A percentile compares a stretch with the other conserved stretches of the same genome.
phyloP scores from a whole-genome alignment of 2,797 vertebrate genomes.

The Staurois parvus region DNA sequence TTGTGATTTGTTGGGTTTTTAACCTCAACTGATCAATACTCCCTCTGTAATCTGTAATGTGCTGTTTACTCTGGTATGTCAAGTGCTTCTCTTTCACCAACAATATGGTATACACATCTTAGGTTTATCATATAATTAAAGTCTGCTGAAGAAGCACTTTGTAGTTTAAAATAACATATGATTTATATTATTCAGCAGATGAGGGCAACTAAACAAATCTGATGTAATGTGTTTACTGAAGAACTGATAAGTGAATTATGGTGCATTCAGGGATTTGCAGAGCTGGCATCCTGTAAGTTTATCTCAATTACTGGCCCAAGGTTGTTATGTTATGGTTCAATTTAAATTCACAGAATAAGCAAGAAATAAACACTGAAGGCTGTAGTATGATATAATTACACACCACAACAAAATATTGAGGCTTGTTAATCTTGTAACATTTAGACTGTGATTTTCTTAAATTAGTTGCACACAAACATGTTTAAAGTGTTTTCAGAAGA shows the following conservation, averaged over 20 bases:
- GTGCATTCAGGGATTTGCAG: slow-evolving; percentile 17
- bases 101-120: not conserved
- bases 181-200: slow-evolving; percentile 41
- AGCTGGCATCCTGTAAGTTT: slow-evolving; percentile 10
- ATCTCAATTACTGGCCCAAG: slow-evolving; percentile 15
- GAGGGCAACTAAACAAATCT: slow-evolving; percentile 35
- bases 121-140: slow-evolving; percentile 28
- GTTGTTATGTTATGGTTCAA: slow-evolving; percentile 23
- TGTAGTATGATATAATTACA: slow-evolving; percentile 13
- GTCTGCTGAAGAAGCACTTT: slow-evolving; percentile 36
- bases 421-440: slow-evolving; percentile 3
- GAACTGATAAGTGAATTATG: slow-evolving; percentile 35
- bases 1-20: not conserved
- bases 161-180: not conserved
- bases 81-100: not conserved
- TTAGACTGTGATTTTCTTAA: not conserved
- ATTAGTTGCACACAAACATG: not conserved
- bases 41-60: not conserved
- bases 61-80: not conserved
- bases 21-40: not conserved
- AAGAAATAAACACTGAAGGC: slow-evolving; percentile 23
- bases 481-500: not conserved
- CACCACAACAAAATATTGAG: not conserved
- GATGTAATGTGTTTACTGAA: slow-evolving; percentile 48
- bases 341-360: slow-evolving; percentile 10